Evolutionary conservation across 2,888 invertebrate genomes (phyloP).

Genomic region (Sinelater perroti): DNA sequence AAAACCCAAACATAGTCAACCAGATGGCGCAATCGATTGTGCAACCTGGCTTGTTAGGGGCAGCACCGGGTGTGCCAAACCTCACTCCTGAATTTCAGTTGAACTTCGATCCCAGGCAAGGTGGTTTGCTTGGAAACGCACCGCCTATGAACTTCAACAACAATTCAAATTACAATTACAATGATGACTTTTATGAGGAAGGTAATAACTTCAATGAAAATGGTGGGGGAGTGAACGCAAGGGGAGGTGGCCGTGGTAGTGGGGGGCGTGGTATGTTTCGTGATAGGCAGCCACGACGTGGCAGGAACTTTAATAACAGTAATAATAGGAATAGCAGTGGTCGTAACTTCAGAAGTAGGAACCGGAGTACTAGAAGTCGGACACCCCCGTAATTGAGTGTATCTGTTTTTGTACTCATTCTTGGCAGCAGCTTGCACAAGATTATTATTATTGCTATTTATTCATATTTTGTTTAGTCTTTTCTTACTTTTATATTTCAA

Average conservation of each 20-base stretch:
- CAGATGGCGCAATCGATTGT: conserved; percentile 59
- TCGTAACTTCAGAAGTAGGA: conserved; percentile 50
- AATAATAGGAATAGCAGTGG: conserved; percentile 28
- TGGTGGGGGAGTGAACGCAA: conserved; percentile 11
- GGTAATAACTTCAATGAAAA: conserved; percentile 39
- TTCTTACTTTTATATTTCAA: no score
- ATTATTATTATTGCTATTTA: neutral
- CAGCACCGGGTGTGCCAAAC: conserved; percentile 61
- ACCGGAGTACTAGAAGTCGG: conserved; percentile 53
- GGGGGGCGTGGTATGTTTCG: conserved; percentile 27
- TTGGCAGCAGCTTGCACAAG: no score
- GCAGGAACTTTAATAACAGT: conserved; percentile 31
- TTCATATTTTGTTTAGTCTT: no score
- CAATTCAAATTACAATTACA: conserved; percentile 32
- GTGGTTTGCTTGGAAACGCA: conserved; percentile 52
- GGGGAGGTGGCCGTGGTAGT: conserved; percentile 11
- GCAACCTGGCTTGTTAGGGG: conserved; percentile 65
- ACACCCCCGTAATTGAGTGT: conserved; percentile 50
- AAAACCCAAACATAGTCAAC: conserved; percentile 59
- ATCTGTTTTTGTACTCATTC: neutral
- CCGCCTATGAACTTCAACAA: conserved; percentile 43
- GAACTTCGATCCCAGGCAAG: conserved; percentile 57
- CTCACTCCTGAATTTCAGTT: conserved; percentile 56
- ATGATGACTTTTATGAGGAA: conserved; percentile 63
- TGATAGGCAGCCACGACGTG: conserved; percentile 25